Evolutionary conservation across 2,888 invertebrate genomes (phyloP).

Genomic region (Muschampia plurimacula): DNA sequence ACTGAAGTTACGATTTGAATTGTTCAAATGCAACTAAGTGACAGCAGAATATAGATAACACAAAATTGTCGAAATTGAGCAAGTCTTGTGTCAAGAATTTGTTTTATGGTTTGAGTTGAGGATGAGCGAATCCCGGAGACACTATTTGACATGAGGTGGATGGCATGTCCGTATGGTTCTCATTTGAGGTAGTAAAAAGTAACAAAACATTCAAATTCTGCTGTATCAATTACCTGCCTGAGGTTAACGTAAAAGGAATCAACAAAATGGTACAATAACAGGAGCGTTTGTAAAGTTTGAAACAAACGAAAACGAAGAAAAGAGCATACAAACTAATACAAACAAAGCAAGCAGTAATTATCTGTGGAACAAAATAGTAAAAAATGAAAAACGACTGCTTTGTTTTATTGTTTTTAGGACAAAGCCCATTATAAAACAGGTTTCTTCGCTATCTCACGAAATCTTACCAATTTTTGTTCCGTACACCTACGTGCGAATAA

Average conservation of each 20-base stretch:
- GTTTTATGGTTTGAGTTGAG: no score
- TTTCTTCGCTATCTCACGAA: conserved; percentile 27
- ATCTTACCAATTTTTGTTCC: conserved; percentile 19
- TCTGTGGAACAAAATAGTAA: conserved; percentile 7
- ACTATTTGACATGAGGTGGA: no score
- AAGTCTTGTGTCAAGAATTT: no score
- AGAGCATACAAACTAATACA: not conserved
- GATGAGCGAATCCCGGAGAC: no score
- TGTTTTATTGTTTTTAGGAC: conserved; percentile 33
- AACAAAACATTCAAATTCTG: no score
- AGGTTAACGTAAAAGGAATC: not conserved
- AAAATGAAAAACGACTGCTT: conserved; percentile 17
- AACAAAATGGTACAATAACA: not conserved
- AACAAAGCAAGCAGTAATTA: conserved; percentile 7
- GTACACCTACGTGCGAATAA: not conserved
- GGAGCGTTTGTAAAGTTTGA: no score
- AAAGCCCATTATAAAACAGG: conserved; percentile 16
- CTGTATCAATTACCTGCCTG: no score
- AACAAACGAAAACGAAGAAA: not conserved
- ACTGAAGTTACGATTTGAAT: not conserved
- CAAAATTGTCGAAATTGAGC: not conserved
- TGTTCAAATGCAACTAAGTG: not conserved
- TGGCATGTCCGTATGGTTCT: no score
- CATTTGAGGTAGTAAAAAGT: no score
- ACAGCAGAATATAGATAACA: not conserved